Conservation (phyloP, 2,113 vertebrate genomes). For the Onychostruthus taczanowskii region DNA sequence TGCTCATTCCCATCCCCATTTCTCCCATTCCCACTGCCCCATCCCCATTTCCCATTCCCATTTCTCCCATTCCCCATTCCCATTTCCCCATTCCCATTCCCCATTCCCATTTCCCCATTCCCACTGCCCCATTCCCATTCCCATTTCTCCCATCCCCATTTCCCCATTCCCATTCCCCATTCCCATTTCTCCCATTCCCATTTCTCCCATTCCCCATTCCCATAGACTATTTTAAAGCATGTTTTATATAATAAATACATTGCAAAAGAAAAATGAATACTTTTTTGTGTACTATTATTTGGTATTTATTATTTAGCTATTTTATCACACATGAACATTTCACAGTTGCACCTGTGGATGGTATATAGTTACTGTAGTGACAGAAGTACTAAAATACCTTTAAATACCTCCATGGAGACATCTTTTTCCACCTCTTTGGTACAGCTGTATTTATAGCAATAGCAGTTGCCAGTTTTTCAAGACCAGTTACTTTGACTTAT, state of each 20-base stretch:
- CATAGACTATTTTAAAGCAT: not conserved
- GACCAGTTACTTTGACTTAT: conserved; percentile 6
- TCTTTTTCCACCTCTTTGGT: not conserved
- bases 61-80: no score
- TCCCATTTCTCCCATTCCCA: no score
- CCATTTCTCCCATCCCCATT: no score
- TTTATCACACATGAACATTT: not conserved
- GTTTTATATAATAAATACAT: not conserved
- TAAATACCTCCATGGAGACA: not conserved
- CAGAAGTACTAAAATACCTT: conserved; percentile 13
- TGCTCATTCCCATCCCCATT: no score
- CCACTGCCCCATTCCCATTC: no score
- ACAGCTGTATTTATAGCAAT: not conserved
- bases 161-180: no score
- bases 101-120: no score
- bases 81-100: no score
- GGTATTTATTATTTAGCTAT: not conserved
- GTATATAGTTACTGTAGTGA: not conserved
- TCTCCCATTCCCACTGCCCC: no score
- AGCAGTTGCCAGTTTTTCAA: not conserved
- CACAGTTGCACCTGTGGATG: not conserved
- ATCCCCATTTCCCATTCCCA: no score
- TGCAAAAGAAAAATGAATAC: not conserved
- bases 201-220: no score
- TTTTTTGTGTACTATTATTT: not conserved